These are phyloP conservation scores for Whitmania pigra DNA, from an alignment of 1,140 invertebrate species.

Conservation along the genomic window DNA sequence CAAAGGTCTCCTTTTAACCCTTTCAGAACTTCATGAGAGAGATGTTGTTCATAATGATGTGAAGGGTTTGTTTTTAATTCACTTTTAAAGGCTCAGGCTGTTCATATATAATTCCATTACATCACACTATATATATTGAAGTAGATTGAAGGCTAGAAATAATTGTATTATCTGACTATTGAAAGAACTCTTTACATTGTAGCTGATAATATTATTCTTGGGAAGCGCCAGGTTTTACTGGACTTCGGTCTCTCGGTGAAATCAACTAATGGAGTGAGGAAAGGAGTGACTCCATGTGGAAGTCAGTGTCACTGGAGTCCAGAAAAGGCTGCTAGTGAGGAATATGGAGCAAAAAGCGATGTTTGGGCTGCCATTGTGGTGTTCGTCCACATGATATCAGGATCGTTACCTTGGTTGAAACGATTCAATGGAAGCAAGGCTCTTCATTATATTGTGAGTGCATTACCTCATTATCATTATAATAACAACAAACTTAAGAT, in stretches of 20 bases:
- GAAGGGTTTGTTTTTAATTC: not conserved
- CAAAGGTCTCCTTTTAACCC: not conserved
- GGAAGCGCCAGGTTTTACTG: not conserved
- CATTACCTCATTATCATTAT: too few species aligned
- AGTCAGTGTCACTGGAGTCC: slow-evolving; percentile 17
- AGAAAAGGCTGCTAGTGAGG: slow-evolving; percentile 19
- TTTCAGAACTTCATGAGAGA: not conserved
- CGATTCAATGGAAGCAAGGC: not conserved
- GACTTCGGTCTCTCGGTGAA: slow-evolving; percentile 16
- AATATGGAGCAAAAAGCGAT: slow-evolving; percentile 2
- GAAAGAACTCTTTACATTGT: not conserved
- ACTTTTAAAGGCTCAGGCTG: not conserved
- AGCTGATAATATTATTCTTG: not conserved
- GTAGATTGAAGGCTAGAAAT: not conserved
- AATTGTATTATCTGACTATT: not conserved
- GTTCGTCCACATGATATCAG: slow-evolving; percentile 18
- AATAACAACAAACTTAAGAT: too few species aligned
- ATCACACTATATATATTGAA: too few species aligned
- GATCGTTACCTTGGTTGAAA: slow-evolving; percentile 1
- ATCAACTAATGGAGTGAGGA: not conserved
- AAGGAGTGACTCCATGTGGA: not conserved
- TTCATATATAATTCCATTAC: too few species aligned
- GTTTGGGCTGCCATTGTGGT: slow-evolving; percentile 17
- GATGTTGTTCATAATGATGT: slow-evolving; percentile 7
- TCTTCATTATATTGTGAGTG: slow-evolving; percentile 17